Base-by-base conservation (phyloP, 2,797 vertebrate genomes). In the Denticeps clupeoides region DNA sequence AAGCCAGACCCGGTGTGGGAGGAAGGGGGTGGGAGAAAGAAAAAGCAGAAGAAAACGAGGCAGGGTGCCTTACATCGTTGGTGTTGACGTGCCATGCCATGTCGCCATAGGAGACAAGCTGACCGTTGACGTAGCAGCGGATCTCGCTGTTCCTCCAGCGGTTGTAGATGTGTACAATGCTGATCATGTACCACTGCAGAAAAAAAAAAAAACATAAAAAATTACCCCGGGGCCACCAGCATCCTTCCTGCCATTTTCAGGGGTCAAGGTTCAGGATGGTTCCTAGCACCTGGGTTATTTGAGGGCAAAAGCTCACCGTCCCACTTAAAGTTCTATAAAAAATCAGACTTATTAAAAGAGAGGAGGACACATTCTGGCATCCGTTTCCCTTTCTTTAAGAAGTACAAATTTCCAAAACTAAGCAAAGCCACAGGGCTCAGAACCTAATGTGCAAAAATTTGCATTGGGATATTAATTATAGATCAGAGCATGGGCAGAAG, bases 51-150 rank as follows among this genome's bases (percentile, higher is more conserved):
- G n/a, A 8, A 25, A 6, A 11, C 3, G 28, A 16, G n/a, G 26
- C 5, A 5, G 23, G 25, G 28, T 4, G 1, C 58, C 93, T 91
- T 85, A 95, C 93, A 66, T 99, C 92, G 51, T 93, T 96, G 1
- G 93, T 97, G 80, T 97, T 99, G 65, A 99, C 93, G 40, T 99
- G 91, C 93, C 93, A 99, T 31, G 94, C 93, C 94, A 99, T 99
- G 75, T 99, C 94, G 45, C 94, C 94, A 8, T 97, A 99, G 33
- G 94, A 99, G 40, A 97, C 94, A 7, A 99, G 84, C 55, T 97
- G 94, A 29, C 93, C 94, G 12, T 96, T 95, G 41, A 97, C 94
- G 0, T 96, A 97, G 70, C 94, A 99, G 53, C 94, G 82, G 53
- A 99, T 96, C 70, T 99, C 94, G 65, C 93, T 97, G 84, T 97